Percentiles rank a stretch among this genome's conserved stretches.
Conservation (phyloP, 2,113 vertebrate species). For the human region DNA sequence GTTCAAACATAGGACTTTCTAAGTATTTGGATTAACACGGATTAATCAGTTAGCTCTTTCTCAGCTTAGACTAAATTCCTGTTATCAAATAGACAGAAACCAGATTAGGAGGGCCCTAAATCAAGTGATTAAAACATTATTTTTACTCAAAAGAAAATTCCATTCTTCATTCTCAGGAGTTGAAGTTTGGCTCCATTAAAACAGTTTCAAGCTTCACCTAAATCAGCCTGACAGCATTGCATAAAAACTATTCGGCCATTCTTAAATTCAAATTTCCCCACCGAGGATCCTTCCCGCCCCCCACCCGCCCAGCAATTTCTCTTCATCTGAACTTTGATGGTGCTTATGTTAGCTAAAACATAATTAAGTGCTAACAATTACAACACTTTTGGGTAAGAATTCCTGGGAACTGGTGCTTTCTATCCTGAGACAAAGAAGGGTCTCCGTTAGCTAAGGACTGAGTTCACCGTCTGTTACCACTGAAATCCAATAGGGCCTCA, state of each 20-base stretch:
- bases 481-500: background rate
- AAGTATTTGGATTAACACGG: slow-evolving; percentile 1
- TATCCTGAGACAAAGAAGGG: background rate
- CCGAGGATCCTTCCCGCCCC: background rate
- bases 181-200: background rate
- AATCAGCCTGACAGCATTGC: background rate
- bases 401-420: slow-evolving; percentile 17
- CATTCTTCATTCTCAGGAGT: slow-evolving; percentile 20
- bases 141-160: slow-evolving; percentile 43
- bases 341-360: slow-evolving; percentile 11
- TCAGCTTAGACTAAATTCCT: background rate
- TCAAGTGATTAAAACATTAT: background rate
- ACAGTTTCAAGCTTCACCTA: background rate
- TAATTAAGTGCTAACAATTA: slow-evolving; percentile 39
- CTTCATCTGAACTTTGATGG: background rate
- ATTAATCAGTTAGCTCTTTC: slow-evolving; percentile 25
- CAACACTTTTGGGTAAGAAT: slow-evolving; percentile 6
- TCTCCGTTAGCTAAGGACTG: background rate
- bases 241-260: background rate
- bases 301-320: background rate
- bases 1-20: background rate
- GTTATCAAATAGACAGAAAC: slow-evolving; percentile 32
- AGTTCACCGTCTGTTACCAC: slow-evolving; percentile 16
- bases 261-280: background rate
- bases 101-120: slow-evolving; percentile 1